Base-by-base conservation (phyloP, 2,797 vertebrate species). In the Salarias fasciatus region DNA sequence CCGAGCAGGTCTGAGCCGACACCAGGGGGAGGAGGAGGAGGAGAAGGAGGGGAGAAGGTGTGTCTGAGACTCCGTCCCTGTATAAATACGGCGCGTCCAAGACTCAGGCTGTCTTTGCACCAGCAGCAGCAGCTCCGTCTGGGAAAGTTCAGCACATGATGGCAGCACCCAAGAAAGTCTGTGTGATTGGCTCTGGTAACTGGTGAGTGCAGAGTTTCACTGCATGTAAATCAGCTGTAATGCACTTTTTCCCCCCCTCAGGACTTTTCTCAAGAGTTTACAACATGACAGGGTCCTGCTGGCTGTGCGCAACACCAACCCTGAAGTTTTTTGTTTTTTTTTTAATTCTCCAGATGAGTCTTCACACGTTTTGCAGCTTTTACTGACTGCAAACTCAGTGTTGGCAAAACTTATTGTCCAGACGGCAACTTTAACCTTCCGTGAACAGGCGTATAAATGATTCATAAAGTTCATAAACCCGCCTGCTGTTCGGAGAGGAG, bases 141-240 rank as follows among this genome's bases (percentile, higher is more conserved):
- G 69, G 63, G 40, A 35, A 24, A 65, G 64, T 48, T 73, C 75
- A 41, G 53, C 54, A 53, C 72, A 72, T 1, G 33, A 92, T 93
- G 92, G 87, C 90, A 83, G 84, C 86, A 1, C 82, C 79, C 1
- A 94, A 91, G 89, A 97, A 93, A 84, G 84, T 96, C 66, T 98
- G 97, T 87, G 79, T 99, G 81, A 86, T 98, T 56, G 97, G 97
- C 85, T 98, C 97, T 0, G 97, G 97, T 65, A 99, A 98, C 93
- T 99, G 97, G 97, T 99, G 88, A 94, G 95, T 72, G 40, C 10
- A 61, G 9, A 6, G 2, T 42, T 57, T 14, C 8, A 1, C 24
- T 0, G 6, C 4, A 2, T 0, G 6, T 5, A 2, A 11, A 42
- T 28, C 2, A 2, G 33, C 33, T 9, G 33, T 1, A 33, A 33